A percentile compares a stretch with the other conserved stretches of the same genome.
Evolutionary conservation across 2,113 vertebrate species (phyloP).

Genomic region (Erythrocebus patas): DNA sequence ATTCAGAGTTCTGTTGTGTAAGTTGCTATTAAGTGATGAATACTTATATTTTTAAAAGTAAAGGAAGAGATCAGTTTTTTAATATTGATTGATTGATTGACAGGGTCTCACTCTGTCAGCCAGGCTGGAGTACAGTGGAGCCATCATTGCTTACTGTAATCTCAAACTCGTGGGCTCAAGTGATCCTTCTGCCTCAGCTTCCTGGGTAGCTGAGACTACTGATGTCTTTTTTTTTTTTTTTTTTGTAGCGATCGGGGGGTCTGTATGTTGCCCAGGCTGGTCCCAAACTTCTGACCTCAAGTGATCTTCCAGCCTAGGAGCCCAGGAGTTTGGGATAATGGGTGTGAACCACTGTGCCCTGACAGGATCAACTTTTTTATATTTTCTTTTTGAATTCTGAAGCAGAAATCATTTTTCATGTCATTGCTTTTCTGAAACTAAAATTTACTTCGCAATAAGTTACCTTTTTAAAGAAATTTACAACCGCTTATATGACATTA

Average conservation of each 20-base stretch:
- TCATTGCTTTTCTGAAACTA: constrained; percentile 7
- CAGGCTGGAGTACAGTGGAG: background rate
- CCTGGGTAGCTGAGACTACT: background rate
- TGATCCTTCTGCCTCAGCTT: background rate
- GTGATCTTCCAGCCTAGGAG: background rate
- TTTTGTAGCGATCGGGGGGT: background rate
- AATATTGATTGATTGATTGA: background rate
- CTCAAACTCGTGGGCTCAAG: background rate
- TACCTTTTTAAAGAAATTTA: constrained; percentile 33
- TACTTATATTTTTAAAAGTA: background rate
- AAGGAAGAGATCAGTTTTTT: background rate
- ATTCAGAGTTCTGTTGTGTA: background rate
- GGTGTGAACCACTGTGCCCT: background rate
- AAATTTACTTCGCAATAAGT: constrained; percentile 10
- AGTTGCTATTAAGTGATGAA: background rate
- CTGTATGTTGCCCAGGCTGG: background rate
- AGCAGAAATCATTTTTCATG: background rate
- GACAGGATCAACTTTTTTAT: background rate
- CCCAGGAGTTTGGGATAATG: background rate
- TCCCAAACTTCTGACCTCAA: background rate
- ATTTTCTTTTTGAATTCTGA: background rate
- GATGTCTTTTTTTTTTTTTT: background rate
- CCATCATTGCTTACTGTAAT: background rate
- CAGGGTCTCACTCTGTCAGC: accelerated
- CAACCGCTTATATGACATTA: background rate